These are phyloP conservation scores for Resseliella maxima DNA, from an alignment of 2,888 invertebrate genomes.

Conservation along the genomic window DNA sequence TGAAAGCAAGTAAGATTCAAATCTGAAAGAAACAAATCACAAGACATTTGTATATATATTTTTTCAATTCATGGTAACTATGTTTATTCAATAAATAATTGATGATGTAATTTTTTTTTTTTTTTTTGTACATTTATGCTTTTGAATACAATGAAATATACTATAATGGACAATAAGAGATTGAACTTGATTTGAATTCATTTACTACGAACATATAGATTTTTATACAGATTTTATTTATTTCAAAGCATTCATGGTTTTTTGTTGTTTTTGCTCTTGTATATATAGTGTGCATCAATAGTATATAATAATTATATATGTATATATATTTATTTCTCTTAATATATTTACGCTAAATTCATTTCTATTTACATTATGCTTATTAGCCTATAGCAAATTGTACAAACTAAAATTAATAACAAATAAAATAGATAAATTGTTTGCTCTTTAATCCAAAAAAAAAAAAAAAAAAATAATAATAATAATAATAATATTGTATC, in stretches of 20 bases:
- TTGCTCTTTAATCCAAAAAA: background rate
- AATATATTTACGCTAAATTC: background rate
- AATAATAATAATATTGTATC: too few relatives aligned
- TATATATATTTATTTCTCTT: background rate
- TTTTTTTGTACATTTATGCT: constrained; percentile 40
- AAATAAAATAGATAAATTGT: constrained; percentile 40
- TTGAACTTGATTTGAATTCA: background rate
- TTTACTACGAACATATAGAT: background rate
- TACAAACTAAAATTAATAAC: constrained; percentile 6
- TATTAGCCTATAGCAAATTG: background rate
- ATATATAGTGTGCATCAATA: too few relatives aligned
- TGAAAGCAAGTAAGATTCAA: background rate
- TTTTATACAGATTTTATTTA: background rate
- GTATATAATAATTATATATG: background rate
- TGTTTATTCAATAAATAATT: constrained; percentile 36
- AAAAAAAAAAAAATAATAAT: too few relatives aligned
- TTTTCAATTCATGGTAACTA: background rate
- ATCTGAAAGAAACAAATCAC: background rate
- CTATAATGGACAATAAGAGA: constrained; percentile 7
- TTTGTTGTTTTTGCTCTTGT: too few relatives aligned
- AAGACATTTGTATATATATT: background rate
- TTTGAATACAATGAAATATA: constrained; percentile 28
- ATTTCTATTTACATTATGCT: background rate
- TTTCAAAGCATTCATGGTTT: background rate
- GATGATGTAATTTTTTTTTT: constrained; percentile 34